phyloP scores from a whole-genome alignment of 2,113 vertebrate genomes.

The Limnothrissa miodon region DNA sequence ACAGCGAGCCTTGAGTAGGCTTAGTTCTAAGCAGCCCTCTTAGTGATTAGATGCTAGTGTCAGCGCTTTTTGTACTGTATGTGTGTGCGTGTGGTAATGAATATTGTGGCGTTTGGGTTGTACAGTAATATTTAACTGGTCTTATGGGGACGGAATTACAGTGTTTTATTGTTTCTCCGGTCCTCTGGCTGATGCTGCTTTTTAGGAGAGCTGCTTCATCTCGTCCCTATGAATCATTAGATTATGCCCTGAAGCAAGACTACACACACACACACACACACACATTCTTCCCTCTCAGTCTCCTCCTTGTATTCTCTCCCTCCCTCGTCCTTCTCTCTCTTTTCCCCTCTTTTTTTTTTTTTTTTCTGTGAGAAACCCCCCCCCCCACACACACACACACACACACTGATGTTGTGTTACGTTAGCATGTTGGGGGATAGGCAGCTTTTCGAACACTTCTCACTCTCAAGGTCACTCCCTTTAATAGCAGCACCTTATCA shows the following conservation, averaged over 20 bases:
- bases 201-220: constrained; percentile 31
- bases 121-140: constrained; percentile 9
- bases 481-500: constrained; percentile 36
- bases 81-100: constrained; percentile 23
- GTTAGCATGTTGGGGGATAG: constrained; percentile 38
- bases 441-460: constrained; percentile 46
- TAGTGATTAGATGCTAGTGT: not conserved
- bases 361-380: constrained; percentile 31
- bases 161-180: constrained; percentile 17
- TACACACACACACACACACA: not conserved
- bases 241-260: constrained; percentile 32
- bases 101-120: constrained; percentile 15
- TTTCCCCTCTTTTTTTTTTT: not conserved
- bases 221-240: constrained; percentile 40
- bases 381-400: constrained; percentile 36
- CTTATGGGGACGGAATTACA: constrained; percentile 5
- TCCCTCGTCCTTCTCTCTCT: not conserved
- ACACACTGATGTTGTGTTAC: constrained; percentile 29
- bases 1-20: not conserved
- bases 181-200: not conserved
- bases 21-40: not conserved
- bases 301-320: not conserved
- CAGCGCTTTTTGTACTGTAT: not conserved
- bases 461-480: constrained; percentile 36
- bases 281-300: not conserved